Evolutionary conservation across 2,888 invertebrate genomes (phyloP).

Genomic region (Eupithecia subfuscata): DNA sequence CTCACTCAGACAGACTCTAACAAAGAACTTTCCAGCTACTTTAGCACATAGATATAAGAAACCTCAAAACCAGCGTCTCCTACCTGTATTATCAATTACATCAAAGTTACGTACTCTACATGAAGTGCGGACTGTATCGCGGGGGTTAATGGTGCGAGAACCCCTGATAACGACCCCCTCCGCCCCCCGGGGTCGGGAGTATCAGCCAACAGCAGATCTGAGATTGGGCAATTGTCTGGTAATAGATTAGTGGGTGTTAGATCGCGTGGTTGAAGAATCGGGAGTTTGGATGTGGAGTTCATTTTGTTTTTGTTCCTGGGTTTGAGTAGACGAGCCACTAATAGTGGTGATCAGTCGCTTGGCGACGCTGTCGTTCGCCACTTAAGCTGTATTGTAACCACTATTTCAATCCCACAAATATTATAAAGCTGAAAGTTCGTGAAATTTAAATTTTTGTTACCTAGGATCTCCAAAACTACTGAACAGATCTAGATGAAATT

Average conservation of each 20-base stretch:
- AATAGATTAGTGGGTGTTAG: constrained; percentile 64
- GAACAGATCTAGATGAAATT: no score
- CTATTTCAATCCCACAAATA: no score
- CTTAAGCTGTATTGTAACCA: no score
- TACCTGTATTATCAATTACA: constrained; percentile 66
- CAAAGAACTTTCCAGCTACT: not conserved
- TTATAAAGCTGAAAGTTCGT: no score
- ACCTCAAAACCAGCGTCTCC: constrained; percentile 39
- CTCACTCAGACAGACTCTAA: not conserved
- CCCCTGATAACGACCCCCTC: constrained; percentile 65
- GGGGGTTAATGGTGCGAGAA: constrained; percentile 77
- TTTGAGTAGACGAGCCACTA: not conserved
- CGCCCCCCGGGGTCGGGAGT: constrained; percentile 44
- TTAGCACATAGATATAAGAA: constrained; percentile 22
- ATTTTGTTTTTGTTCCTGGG: not conserved
- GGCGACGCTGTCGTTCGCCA: no score
- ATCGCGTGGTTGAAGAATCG: constrained; percentile 27
- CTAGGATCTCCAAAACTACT: no score
- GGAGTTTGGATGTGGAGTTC: not conserved
- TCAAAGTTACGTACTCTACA: constrained; percentile 70
- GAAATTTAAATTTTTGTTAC: no score
- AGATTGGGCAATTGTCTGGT: constrained; percentile 75
- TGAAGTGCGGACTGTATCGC: constrained; percentile 80
- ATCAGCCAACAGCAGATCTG: constrained; percentile 67
- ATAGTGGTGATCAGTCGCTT: not conserved